Evolutionary conservation across 2,888 invertebrate species (phyloP).

Genomic region (Halictus ligatus): DNA sequence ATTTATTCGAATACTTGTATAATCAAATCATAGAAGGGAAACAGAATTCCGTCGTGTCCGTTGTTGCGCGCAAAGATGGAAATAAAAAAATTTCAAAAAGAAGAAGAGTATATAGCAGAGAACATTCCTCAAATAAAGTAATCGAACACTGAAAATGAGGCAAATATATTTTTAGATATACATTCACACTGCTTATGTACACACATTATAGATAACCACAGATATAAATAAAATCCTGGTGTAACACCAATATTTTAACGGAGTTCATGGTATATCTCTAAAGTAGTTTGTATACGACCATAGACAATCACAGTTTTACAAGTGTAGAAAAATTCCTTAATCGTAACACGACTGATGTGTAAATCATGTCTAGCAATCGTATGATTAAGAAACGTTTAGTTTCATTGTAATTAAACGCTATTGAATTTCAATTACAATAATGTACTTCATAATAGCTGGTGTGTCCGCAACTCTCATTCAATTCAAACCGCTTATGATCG

Average conservation of each 20-base stretch:
- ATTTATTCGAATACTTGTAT: constrained; percentile 4
- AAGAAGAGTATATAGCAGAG: constrained; percentile 6
- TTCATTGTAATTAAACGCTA: constrained; percentile 46
- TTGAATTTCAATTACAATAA: constrained; percentile 57
- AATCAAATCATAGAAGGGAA: not conserved
- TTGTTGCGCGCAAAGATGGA: not conserved
- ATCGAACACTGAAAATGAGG: constrained; percentile 63
- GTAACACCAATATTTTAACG: constrained; percentile 53
- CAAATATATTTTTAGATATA: constrained; percentile 69
- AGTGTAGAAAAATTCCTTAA: constrained; percentile 66
- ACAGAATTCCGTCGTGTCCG: not conserved
- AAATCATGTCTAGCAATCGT: constrained; percentile 43
- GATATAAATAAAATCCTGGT: constrained; percentile 64
- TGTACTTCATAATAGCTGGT: constrained; percentile 40
- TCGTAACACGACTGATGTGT: constrained; percentile 38
- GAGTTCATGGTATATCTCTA: constrained; percentile 57
- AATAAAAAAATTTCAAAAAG: not conserved
- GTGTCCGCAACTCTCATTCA: constrained; percentile 33
- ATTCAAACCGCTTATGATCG: constrained; percentile 43
- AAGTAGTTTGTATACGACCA: constrained; percentile 56
- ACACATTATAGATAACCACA: constrained; percentile 62
- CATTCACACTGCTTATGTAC: constrained; percentile 70
- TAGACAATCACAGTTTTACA: constrained; percentile 68
- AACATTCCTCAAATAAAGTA: constrained; percentile 56
- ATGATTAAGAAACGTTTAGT: constrained; percentile 47